Conservation (phyloP, 2,888 invertebrate genomes). For the Zonitis immaculata region DNA sequence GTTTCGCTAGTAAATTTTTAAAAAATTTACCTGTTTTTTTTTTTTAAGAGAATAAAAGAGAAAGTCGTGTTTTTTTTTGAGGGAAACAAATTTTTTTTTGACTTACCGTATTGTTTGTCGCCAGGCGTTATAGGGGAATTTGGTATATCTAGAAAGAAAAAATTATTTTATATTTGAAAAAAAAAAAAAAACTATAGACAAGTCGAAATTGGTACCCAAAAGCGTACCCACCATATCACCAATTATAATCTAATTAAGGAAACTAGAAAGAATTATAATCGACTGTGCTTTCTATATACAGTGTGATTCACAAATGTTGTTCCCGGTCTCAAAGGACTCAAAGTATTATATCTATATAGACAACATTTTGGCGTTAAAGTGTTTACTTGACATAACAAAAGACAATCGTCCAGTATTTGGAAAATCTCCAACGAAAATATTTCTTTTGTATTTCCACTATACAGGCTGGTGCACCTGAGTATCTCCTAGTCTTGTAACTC, state of each 20-base stretch:
- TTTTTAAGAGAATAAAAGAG: slow-evolving; percentile 8
- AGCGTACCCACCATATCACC: slow-evolving; percentile 29
- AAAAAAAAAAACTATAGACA: slow-evolving; percentile 2
- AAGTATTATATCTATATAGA: no score
- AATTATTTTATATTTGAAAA: slow-evolving; percentile 7
- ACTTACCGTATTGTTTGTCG: slow-evolving; percentile 45
- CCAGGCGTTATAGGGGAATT: slow-evolving; percentile 39
- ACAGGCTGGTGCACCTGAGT: no score
- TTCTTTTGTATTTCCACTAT: no score
- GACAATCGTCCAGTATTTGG: no score
- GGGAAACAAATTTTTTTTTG: slow-evolving; percentile 16
- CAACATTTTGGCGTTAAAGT: no score
- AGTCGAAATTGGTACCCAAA: slow-evolving; percentile 14
- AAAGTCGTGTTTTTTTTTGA: slow-evolving; percentile 21
- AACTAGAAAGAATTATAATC: slow-evolving; percentile 22
- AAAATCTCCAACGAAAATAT: no score
- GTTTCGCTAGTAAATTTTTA: background rate
- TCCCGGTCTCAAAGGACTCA: no score
- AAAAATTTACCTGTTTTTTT: background rate
- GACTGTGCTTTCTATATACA: slow-evolving; percentile 13
- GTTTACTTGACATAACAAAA: no score
- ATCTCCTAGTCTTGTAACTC: no score
- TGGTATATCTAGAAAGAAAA: slow-evolving; percentile 41
- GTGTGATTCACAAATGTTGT: no score
- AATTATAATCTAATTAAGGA: slow-evolving; percentile 43